Conservation (phyloP, 2,113 vertebrate species). For the Mormyrus iriodes region DNA sequence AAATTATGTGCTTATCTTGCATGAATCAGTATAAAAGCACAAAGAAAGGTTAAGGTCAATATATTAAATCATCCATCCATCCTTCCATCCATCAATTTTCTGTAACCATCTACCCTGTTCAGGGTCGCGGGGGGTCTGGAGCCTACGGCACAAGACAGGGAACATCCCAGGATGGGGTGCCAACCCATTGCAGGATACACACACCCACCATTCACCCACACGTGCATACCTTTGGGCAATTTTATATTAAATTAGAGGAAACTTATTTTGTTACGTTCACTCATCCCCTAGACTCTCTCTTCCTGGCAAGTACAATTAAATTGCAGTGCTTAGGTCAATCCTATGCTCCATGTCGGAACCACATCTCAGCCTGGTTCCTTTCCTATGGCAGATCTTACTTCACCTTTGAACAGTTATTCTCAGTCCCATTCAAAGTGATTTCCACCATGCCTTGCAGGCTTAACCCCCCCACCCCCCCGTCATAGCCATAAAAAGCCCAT, state of each 20-base stretch:
- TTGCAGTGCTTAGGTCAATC: neutral
- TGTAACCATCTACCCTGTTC: too few relatives aligned
- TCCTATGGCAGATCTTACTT: slow-evolving; percentile 28
- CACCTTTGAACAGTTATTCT: slow-evolving; percentile 35
- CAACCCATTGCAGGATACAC: too few relatives aligned
- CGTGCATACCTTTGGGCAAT: too few relatives aligned
- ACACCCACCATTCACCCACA: too few relatives aligned
- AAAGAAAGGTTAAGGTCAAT: neutral
- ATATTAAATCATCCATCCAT: neutral
- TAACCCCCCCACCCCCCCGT: neutral
- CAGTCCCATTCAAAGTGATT: slow-evolving; percentile 27
- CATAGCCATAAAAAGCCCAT: slow-evolving; percentile 16
- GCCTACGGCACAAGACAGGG: too few relatives aligned
- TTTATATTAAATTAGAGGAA: neutral
- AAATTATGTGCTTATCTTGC: neutral
- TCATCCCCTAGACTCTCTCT: neutral
- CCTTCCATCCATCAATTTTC: too few relatives aligned
- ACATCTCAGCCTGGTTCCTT: slow-evolving; percentile 28
- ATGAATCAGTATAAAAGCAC: neutral
- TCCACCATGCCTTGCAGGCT: slow-evolving; percentile 9
- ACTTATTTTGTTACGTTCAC: neutral
- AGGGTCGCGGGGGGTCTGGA: too few relatives aligned
- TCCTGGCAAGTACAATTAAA: slow-evolving; percentile 10
- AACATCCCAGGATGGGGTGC: too few relatives aligned
- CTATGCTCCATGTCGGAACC: neutral